Evolutionary conservation across 2,888 invertebrate species (phyloP), one percentile per base, ranked within the genome.

Genomic region (Cataglyphis altisquamis): DNA sequence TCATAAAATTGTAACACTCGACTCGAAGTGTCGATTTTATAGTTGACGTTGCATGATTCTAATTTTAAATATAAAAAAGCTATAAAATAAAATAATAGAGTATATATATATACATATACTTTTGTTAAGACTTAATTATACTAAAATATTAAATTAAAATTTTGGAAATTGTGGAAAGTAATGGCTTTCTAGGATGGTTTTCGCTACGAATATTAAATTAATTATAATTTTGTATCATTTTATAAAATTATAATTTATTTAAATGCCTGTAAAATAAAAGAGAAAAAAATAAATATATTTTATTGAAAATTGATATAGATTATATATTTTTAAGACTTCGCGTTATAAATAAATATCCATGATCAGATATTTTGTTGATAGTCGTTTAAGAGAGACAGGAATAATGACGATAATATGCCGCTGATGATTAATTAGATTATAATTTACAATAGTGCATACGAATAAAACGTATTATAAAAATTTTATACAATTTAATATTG

Each of bases 341-440:
- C 60, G 67, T 84, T 87, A 88, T 90, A 87, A 89, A 84, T 88
- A 86, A 82, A 87, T 83, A 64, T 86, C 75, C 87, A 88, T 82
- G 60, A 29, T 80, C 63, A 64, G 18, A 68, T 81, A 86, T 86
- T 80, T 83, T 74, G 63, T 84, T 68, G 86, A 80, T 70, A 75
- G n/a, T 84, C 70, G 67, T 78, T 84, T 83, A 87, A 70, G 78
- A 55, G 55, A 75, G 60, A 60, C 72, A 87, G 32, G 82, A 83
- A 75, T 84, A 84, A 84, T 73, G 57, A 57, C 5, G 41, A 21
- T 68, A 36, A 70, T 29, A 78, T 39, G 57, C 70, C 78, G 78
- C 55, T 39, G 6, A 36, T 29, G 41, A 3, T 55, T 67, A 55
- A 67, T 78, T 68, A 57, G 39, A 78, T 60, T n/a, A 67, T 70